These are phyloP conservation scores for Anguilla japonica DNA, from an alignment of 2,113 vertebrate species.

Conservation along the genomic window DNA sequence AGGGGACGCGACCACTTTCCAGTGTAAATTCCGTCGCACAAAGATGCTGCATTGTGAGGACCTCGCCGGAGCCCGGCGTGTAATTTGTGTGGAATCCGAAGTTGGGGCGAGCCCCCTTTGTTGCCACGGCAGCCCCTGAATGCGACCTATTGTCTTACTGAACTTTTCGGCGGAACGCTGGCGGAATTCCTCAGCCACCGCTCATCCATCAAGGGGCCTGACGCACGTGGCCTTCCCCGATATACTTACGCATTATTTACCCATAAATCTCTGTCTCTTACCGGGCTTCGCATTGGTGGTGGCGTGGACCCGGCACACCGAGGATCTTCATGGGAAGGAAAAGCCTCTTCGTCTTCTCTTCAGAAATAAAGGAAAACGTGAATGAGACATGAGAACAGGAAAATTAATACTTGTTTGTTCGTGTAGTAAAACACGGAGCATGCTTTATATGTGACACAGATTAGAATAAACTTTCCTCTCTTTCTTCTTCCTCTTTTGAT, in stretches of 20 bases:
- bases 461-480: background rate
- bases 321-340: background rate
- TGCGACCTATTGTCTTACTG: conserved; percentile 39
- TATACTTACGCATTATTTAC: conserved; percentile 13
- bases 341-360: background rate
- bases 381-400: background rate
- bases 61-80: conserved; percentile 19
- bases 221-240: conserved; percentile 34
- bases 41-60: conserved; percentile 17
- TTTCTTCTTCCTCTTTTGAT: background rate
- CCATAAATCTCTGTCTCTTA: conserved; percentile 39
- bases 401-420: background rate
- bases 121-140: conserved; percentile 30
- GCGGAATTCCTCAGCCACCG: conserved; percentile 41
- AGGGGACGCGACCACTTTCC: background rate
- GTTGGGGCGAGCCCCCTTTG: conserved; percentile 33
- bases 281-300: background rate
- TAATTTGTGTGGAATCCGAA: conserved; percentile 34
- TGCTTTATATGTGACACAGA: background rate
- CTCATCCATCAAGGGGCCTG: conserved; percentile 43
- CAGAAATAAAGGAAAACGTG: background rate
- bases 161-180: conserved; percentile 26
- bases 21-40: background rate
- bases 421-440: background rate
- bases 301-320: background rate